Conservation (phyloP, 2,113 vertebrate genomes). For the Cryptotis parvus region DNA sequence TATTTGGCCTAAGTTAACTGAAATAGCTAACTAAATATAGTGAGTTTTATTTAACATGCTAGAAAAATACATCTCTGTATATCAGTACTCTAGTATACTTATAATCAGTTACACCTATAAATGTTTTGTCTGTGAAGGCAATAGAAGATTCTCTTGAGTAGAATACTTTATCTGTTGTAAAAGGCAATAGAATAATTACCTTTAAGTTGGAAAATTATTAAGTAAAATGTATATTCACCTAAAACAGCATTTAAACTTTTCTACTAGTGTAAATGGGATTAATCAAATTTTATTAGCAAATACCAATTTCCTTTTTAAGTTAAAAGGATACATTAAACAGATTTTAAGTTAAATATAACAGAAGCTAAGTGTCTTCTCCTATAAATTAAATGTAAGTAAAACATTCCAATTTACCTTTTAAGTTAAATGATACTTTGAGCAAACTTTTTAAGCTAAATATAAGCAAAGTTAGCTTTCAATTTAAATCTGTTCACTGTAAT, state of each 20-base stretch:
- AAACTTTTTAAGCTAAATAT: background rate
- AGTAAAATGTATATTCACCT: background rate
- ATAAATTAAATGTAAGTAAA: background rate
- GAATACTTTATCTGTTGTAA: background rate
- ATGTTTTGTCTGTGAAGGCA: background rate
- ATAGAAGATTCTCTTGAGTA: background rate
- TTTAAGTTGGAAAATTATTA: background rate
- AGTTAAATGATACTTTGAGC: background rate
- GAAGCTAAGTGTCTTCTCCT: too few species aligned
- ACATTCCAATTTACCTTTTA: background rate
- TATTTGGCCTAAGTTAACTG: background rate
- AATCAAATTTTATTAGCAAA: background rate
- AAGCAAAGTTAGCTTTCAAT: too few species aligned
- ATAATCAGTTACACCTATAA: background rate
- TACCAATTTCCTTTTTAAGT: background rate
- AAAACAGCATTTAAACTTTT: background rate
- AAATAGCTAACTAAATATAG: background rate
- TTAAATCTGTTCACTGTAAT: too few species aligned
- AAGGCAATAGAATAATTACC: too few species aligned
- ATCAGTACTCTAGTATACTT: background rate
- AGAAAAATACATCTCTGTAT: background rate
- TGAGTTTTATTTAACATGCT: background rate
- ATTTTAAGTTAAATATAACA: background rate
- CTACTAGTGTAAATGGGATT: background rate
- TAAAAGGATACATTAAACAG: background rate